A percentile compares a stretch with the other conserved stretches of the same genome.
phyloP scores from a whole-genome alignment of 2,113 vertebrate genomes.

The Noctilio leporinus region DNA sequence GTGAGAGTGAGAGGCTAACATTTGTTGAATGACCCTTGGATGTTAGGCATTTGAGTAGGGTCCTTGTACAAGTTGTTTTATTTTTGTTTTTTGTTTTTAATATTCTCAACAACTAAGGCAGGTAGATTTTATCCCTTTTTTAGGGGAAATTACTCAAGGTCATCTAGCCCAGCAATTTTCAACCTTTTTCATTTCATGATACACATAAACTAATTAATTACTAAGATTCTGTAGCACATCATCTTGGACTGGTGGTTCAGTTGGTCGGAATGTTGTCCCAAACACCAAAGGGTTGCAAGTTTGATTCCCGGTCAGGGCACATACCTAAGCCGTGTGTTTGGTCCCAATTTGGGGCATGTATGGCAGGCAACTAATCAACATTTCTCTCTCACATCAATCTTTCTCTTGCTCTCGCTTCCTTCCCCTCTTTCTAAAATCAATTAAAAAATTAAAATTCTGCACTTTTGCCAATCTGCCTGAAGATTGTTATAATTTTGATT shows the following conservation, averaged over 20 bases:
- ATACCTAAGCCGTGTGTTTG: no score
- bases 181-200: background rate
- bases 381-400: no score
- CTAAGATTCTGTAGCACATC: background rate
- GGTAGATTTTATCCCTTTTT: background rate
- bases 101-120: background rate
- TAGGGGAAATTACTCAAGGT: background rate
- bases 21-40: background rate
- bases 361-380: no score
- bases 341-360: no score
- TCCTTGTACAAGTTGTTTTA: background rate
- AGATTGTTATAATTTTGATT: background rate
- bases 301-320: no score
- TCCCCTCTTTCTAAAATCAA: no score
- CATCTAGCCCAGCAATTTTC: background rate
- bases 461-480: background rate
- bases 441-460: background rate
- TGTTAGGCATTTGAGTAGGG: background rate
- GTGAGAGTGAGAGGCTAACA: background rate
- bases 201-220: background rate
- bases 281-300: no score
- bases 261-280: no score
- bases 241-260: no score
- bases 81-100: no score
- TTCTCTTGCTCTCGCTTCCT: no score